Conservation (phyloP, 2,888 invertebrate genomes). For the Oxyscelio sp. region DNA sequence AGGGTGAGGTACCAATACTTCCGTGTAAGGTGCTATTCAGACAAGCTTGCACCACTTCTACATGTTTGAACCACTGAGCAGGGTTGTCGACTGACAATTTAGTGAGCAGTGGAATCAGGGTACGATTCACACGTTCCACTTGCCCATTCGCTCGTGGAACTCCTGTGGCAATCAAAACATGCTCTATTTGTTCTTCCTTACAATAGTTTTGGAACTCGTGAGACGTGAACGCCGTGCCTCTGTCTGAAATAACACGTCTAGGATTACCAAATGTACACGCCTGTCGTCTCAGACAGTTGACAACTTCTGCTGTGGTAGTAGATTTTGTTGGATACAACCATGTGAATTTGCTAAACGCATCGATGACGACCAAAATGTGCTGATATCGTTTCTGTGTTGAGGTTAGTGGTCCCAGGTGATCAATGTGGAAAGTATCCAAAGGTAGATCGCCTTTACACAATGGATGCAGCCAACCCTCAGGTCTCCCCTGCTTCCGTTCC, state of each 20-base stretch:
- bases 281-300: not conserved
- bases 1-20: not conserved
- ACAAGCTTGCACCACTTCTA: not conserved
- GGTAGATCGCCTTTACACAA: constrained; percentile 12
- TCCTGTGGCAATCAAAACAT: not conserved
- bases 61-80: not conserved
- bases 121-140: not conserved
- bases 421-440: too few species aligned
- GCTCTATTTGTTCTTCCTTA: not conserved
- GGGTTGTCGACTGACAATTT: not conserved
- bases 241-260: constrained; percentile 43
- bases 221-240: constrained; percentile 24
- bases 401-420: constrained; percentile 6
- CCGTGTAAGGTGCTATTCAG: not conserved
- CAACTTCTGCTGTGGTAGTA: not conserved
- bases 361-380: constrained; percentile 2
- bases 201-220: not conserved
- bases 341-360: constrained; percentile 4
- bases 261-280: not conserved
- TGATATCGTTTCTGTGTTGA: not conserved
- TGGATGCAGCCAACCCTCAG: constrained; percentile 8
- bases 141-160: constrained; percentile 13
- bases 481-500: not conserved
- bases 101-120: not conserved
- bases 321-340: constrained; percentile 23